A percentile compares a stretch with the other conserved stretches of the same genome.
These are phyloP conservation scores for Panagrolaimus sp. DNA, from an alignment of 1,140 invertebrate genomes.

Conservation along the genomic window DNA sequence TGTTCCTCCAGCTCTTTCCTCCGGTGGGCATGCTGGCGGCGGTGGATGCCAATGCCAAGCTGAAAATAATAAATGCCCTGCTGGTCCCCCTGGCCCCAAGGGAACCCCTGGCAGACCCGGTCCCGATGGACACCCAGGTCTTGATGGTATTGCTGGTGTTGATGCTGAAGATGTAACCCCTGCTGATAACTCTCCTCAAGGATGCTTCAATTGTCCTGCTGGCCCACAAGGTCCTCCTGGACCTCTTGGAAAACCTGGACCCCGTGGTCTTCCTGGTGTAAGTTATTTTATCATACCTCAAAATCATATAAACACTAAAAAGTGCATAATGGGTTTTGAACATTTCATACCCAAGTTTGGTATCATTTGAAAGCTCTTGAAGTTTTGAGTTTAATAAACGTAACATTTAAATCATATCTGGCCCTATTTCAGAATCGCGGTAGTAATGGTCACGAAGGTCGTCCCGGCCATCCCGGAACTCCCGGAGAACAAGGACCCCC, in stretches of 20 bases:
- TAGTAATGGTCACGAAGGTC: conserved; percentile 46
- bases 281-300: no score
- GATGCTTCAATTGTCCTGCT: conserved; percentile 43
- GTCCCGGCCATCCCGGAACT: conserved; percentile 52
- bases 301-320: no score
- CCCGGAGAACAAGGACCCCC: conserved; percentile 39
- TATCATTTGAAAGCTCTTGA: background rate
- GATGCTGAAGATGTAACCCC: conserved; percentile 37
- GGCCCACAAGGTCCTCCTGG: conserved; percentile 36
- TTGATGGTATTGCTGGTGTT: conserved; percentile 29
- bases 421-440: conserved; percentile 39
- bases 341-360: no score
- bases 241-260: conserved; percentile 37
- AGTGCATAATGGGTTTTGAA: no score
- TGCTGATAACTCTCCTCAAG: conserved; percentile 21
- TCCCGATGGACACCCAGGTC: conserved; percentile 20
- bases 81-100: conserved; percentile 45
- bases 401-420: background rate
- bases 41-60: conserved; percentile 20
- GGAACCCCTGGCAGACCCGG: conserved; percentile 29
- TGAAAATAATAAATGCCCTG: conserved; percentile 55
- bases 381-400: conserved; percentile 1
- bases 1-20: conserved; percentile 37
- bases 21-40: conserved; percentile 9
- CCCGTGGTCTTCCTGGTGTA: conserved; percentile 40